Evolutionary conservation across 2,888 invertebrate species (phyloP).

Genomic region (Ptychoptera albimana): DNA sequence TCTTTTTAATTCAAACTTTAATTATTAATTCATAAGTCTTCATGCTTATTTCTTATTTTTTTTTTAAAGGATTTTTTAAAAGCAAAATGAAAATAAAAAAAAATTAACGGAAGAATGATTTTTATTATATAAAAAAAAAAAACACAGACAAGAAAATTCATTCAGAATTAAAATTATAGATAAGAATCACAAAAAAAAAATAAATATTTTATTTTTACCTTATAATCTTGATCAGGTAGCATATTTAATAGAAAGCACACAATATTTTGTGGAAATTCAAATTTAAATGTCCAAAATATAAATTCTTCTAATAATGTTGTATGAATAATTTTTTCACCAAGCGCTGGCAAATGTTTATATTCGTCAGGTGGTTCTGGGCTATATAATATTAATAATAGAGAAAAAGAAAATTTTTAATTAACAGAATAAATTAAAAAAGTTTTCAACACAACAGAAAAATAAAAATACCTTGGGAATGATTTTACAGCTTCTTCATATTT

Average conservation of each 20-base stretch:
- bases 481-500: slow-evolving; percentile 71
- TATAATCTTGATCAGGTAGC: slow-evolving; percentile 88
- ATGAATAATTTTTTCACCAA: slow-evolving; percentile 65
- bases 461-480: slow-evolving; percentile 48
- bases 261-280: slow-evolving; percentile 93
- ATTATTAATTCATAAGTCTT: neutral
- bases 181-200: neutral
- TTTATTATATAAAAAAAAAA: neutral
- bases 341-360: slow-evolving; percentile 63
- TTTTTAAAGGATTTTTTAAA: neutral
- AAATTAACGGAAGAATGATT: too few species aligned
- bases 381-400: slow-evolving; percentile 5
- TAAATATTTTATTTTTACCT: slow-evolving; percentile 43
- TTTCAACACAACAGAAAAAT: neutral
- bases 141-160: neutral
- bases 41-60: too few species aligned
- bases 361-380: slow-evolving; percentile 51
- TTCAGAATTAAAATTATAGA: neutral
- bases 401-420: slow-evolving; percentile 2
- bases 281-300: slow-evolving; percentile 95
- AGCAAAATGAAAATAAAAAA: neutral
- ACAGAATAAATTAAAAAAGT: slow-evolving; percentile 1
- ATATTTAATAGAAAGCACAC: slow-evolving; percentile 89
- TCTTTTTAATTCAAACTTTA: neutral
- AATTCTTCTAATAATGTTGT: slow-evolving; percentile 83